Percentiles rank a stretch among this genome's conserved stretches.
Conservation (phyloP, 2,113 vertebrate species). For the Apteryx owenii region DNA sequence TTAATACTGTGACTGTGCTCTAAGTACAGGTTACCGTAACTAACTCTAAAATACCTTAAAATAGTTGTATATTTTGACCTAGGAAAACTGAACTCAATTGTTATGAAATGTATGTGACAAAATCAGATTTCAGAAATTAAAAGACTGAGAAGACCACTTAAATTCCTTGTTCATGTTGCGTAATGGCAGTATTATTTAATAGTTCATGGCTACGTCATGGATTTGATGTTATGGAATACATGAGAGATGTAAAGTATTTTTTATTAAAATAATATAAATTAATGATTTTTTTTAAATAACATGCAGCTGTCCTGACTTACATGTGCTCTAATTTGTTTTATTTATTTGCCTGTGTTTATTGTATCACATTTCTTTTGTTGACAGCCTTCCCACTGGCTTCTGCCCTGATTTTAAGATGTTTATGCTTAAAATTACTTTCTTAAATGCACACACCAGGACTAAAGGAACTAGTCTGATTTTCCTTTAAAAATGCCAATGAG, state of each 20-base stretch:
- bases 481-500: not conserved
- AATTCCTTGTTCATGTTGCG: not conserved
- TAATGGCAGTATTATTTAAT: not conserved
- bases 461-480: slow-evolving; percentile 11
- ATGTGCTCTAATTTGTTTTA: not conserved
- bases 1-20: not conserved
- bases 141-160: not conserved
- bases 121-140: not conserved
- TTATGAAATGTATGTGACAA: not conserved
- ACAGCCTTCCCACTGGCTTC: not conserved
- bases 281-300: not conserved
- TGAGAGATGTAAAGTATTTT: not conserved
- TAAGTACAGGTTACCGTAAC: slow-evolving; percentile 5
- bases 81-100: not conserved
- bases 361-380: not conserved
- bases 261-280: not conserved
- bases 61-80: not conserved
- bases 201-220: not conserved
- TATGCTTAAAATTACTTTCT: not conserved
- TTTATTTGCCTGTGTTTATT: not conserved
- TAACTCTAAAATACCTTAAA: not conserved
- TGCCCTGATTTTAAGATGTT: not conserved
- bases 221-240: not conserved
- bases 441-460: not conserved
- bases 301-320: not conserved